phyloP scores from a whole-genome alignment of 2,888 invertebrate species.

The Chironomus riparius region DNA sequence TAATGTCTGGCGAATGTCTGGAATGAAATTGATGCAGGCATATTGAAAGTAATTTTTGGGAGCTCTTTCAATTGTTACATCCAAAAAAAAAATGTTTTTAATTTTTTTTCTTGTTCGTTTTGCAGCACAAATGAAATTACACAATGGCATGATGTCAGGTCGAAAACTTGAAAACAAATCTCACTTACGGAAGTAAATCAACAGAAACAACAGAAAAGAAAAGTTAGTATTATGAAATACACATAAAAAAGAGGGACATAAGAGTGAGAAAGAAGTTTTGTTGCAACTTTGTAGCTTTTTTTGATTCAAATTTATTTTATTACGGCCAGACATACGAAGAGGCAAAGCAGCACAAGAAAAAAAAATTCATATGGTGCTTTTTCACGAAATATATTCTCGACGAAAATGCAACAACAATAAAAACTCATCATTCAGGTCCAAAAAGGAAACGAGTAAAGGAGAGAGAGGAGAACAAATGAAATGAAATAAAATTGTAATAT shows the following conservation, averaged over 20 bases:
- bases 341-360: not conserved
- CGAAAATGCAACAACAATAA: not conserved
- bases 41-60: slow-evolving; percentile 12
- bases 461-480: not conserved
- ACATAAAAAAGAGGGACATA: too few species aligned
- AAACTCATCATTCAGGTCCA: slow-evolving; percentile 11
- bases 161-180: not conserved
- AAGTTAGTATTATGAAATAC: not conserved
- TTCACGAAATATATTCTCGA: not conserved
- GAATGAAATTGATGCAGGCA: slow-evolving; percentile 18
- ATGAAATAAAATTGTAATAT: not conserved
- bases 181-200: not conserved
- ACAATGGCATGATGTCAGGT: slow-evolving; percentile 3
- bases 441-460: slow-evolving; percentile 2
- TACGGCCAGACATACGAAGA: not conserved
- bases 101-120: not conserved
- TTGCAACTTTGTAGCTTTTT: not conserved
- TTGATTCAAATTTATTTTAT: not conserved
- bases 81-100: not conserved
- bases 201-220: not conserved
- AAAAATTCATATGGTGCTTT: not conserved
- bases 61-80: not conserved
- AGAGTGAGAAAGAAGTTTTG: not conserved
- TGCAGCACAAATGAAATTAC: not conserved
- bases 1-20: slow-evolving; percentile 27